Conservation (phyloP, 2,888 invertebrate species). For the Pyrrhosoma nymphula region DNA sequence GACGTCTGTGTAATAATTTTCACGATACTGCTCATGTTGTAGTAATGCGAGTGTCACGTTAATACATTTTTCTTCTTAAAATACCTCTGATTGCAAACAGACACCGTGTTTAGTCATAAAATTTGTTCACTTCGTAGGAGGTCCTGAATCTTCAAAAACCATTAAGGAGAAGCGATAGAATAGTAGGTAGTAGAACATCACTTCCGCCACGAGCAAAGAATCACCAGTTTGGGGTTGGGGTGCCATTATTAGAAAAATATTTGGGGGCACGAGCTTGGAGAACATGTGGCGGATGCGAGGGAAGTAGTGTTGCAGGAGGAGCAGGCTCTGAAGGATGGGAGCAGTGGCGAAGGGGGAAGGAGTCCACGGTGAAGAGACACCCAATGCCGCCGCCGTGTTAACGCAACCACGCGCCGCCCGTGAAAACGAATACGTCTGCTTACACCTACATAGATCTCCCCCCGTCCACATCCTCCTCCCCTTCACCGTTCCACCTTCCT, state of each 20-base stretch:
- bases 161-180: too few species aligned
- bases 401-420: slow-evolving; percentile 51
- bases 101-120: too few species aligned
- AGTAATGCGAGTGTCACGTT: too few species aligned
- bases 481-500: neutral
- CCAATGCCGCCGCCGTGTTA: neutral
- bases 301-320: neutral
- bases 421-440: slow-evolving; percentile 35
- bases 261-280: neutral
- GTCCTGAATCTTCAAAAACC: too few species aligned
- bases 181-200: too few species aligned
- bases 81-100: too few species aligned
- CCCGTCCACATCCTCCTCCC: neutral
- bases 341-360: neutral
- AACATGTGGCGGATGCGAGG: neutral
- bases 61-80: too few species aligned
- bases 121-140: too few species aligned
- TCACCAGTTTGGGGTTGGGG: neutral
- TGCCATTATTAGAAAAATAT: neutral
- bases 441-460: neutral
- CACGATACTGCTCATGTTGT: too few species aligned
- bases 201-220: neutral
- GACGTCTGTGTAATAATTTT: too few species aligned
- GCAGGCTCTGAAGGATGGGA: neutral
- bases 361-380: neutral